Conservation (phyloP, 2,888 invertebrate genomes). For the Prenolepis imparis region DNA sequence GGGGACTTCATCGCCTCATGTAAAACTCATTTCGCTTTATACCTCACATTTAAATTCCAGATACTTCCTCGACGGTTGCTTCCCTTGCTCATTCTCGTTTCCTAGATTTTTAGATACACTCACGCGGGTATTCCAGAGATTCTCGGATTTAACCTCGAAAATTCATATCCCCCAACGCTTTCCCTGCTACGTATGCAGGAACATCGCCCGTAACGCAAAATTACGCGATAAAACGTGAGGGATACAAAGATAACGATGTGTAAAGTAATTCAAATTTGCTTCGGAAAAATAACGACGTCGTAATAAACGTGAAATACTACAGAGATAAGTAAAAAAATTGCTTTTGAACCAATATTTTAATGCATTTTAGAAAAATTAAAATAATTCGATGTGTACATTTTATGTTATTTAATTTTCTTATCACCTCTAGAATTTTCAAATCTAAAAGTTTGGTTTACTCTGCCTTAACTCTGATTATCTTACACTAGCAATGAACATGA, state of each 20-base stretch:
- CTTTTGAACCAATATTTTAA: not conserved
- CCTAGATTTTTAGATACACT: slow-evolving; percentile 52
- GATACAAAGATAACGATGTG: slow-evolving; percentile 39
- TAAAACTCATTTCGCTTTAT: slow-evolving; percentile 55
- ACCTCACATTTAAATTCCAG: slow-evolving; percentile 46
- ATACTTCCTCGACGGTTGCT: slow-evolving; percentile 26
- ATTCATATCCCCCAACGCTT: slow-evolving; percentile 34
- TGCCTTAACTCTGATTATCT: not conserved
- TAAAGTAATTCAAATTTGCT: slow-evolving; percentile 18
- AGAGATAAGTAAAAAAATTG: not conserved
- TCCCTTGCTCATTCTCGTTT: slow-evolving; percentile 43
- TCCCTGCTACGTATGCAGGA: not conserved
- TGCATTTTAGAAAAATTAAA: not conserved
- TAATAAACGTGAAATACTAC: not conserved
- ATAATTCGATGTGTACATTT: not conserved
- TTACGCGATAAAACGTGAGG: slow-evolving; percentile 15
- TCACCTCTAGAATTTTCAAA: not conserved
- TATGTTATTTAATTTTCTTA: not conserved
- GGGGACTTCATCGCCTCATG: slow-evolving; percentile 50
- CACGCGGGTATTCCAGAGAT: not conserved
- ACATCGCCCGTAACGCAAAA: slow-evolving; percentile 26
- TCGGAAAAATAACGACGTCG: not conserved
- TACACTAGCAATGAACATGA: not conserved
- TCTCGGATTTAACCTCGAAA: slow-evolving; percentile 45
- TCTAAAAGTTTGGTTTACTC: not conserved